These are phyloP conservation scores for Globodera rostochiensis DNA, from an alignment of 1,140 invertebrate genomes.

Conservation along the genomic window DNA sequence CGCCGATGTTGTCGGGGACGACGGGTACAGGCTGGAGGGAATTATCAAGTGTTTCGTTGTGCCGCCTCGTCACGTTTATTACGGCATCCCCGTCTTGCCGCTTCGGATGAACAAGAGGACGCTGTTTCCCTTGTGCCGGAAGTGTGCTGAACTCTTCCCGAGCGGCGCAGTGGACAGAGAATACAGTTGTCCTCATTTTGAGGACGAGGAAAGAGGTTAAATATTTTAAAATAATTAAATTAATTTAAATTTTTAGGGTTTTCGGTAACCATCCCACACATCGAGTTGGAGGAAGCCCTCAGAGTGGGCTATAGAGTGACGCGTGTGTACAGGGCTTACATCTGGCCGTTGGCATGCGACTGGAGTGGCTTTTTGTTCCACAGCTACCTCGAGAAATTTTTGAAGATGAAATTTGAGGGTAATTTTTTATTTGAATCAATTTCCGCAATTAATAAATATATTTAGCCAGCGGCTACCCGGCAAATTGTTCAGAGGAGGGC, in stretches of 20 bases:
- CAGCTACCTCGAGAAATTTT: no score
- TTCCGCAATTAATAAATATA: no score
- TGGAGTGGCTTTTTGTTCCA: no score
- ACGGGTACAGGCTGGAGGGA: background rate
- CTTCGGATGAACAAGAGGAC: background rate
- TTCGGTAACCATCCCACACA: background rate
- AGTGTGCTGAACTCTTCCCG: background rate
- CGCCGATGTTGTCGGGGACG: background rate
- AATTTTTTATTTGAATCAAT: no score
- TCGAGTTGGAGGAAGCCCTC: background rate
- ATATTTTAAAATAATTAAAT: background rate
- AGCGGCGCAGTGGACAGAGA: background rate
- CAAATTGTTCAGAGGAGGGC: no score
- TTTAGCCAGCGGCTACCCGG: no score
- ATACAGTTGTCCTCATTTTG: background rate
- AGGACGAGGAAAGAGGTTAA: background rate
- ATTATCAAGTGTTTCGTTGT: constrained; percentile 5
- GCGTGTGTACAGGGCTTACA: no score
- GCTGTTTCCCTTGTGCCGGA: constrained; percentile 13
- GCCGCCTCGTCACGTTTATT: background rate
- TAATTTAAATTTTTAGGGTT: background rate
- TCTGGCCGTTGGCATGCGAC: no score
- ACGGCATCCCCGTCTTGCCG: constrained; percentile 11
- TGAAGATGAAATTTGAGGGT: no score
- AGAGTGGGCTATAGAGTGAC: background rate